Evolutionary conservation across 2,888 invertebrate species (phyloP).

Genomic region (Rhingia rostrata): DNA sequence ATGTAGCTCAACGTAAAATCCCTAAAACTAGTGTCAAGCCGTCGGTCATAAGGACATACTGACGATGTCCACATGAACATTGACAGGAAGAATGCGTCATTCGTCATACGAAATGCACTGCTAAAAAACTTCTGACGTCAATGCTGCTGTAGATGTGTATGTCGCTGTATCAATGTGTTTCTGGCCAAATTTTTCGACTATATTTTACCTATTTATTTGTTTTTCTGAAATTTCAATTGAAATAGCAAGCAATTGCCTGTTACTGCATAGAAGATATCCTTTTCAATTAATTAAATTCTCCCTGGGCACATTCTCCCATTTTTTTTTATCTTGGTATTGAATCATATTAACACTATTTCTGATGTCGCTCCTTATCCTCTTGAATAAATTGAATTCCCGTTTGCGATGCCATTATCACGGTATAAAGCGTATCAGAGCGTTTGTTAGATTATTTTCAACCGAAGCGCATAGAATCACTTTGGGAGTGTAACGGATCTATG

Average conservation of each 20-base stretch:
- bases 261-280: constrained; percentile 40
- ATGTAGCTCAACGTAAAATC: too few relatives aligned
- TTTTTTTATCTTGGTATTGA: constrained; percentile 8
- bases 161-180: too few relatives aligned
- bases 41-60: too few relatives aligned
- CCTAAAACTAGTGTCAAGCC: too few relatives aligned
- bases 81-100: too few relatives aligned
- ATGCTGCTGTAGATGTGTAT: too few relatives aligned
- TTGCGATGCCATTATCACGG: constrained; percentile 80
- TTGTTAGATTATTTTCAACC: constrained; percentile 59
- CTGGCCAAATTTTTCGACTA: too few relatives aligned
- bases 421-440: constrained; percentile 75
- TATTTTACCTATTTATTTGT: too few relatives aligned
- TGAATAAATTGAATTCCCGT: constrained; percentile 75
- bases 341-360: constrained; percentile 57
- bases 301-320: constrained; percentile 17
- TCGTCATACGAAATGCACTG: too few relatives aligned
- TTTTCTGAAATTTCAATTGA: too few relatives aligned
- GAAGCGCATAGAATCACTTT: constrained; percentile 38
- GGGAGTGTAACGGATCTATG: constrained; percentile 57
- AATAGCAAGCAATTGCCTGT: constrained; percentile 32
- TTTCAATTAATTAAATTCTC: constrained; percentile 71
- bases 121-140: too few relatives aligned
- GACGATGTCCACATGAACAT: too few relatives aligned
- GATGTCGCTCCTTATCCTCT: constrained; percentile 50